These are phyloP conservation scores for Tetranychus truncatus DNA, from an alignment of 2,888 invertebrate species.

Conservation along the genomic window DNA sequence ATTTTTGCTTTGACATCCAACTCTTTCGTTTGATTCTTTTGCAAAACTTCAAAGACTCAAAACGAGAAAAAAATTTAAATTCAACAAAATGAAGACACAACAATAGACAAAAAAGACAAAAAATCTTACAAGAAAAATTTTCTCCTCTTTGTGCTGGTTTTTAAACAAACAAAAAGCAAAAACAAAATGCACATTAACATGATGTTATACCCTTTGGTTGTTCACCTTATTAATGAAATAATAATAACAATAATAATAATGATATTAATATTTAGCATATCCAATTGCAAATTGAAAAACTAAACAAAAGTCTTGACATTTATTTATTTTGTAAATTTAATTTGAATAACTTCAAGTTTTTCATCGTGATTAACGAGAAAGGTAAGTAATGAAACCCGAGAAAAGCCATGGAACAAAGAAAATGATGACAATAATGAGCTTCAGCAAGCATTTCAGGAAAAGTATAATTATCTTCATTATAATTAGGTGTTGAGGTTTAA, in stretches of 20 bases:
- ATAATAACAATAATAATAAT: not conserved
- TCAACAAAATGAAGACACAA: not conserved
- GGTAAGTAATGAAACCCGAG: too few relatives aligned
- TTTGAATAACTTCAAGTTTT: too few relatives aligned
- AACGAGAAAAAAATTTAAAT: not conserved
- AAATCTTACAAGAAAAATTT: not conserved
- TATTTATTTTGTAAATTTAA: too few relatives aligned
- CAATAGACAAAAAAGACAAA: not conserved
- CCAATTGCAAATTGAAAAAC: not conserved
- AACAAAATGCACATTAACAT: not conserved
- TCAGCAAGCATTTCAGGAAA: too few relatives aligned
- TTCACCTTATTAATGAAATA: not conserved
- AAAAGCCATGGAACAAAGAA: too few relatives aligned
- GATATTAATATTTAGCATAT: not conserved
- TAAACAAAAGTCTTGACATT: too few relatives aligned
- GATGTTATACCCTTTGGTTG: not conserved
- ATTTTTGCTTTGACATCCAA: not conserved
- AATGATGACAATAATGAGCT: too few relatives aligned
- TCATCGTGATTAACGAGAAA: too few relatives aligned
- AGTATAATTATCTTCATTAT: too few relatives aligned
- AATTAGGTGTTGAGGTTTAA: too few relatives aligned
- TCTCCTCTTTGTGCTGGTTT: not conserved
- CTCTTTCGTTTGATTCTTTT: not conserved
- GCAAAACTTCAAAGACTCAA: not conserved
- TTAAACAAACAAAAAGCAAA: not conserved